phyloP scores from a whole-genome alignment of 2,888 invertebrate genomes.

The Melieria crassipennis region DNA sequence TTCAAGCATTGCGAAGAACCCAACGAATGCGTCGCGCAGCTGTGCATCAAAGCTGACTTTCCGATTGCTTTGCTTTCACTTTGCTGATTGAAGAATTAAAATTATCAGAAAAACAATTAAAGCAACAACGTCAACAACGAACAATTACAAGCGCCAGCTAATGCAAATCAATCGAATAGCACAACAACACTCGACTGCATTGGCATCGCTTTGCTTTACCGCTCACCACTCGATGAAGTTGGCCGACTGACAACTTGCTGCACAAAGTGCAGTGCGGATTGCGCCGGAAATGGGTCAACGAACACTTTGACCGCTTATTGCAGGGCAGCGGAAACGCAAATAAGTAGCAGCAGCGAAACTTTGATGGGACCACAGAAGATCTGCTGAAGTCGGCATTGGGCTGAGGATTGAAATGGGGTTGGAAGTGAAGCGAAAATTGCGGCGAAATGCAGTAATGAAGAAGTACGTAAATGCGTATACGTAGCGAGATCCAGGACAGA shows the following conservation, averaged over 20 bases:
- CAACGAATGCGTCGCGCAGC: neutral
- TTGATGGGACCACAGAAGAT: too few relatives aligned
- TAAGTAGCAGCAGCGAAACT: too few relatives aligned
- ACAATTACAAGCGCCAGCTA: neutral
- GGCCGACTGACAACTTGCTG: neutral
- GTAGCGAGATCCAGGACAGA: too few relatives aligned
- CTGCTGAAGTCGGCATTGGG: too few relatives aligned
- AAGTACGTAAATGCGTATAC: too few relatives aligned
- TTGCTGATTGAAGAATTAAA: conserved; percentile 28
- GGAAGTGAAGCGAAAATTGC: too few relatives aligned
- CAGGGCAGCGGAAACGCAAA: too few relatives aligned
- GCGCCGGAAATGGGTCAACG: conserved; percentile 35
- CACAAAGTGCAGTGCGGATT: conserved; percentile 7
- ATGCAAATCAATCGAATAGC: conserved; percentile 28
- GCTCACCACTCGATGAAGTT: neutral
- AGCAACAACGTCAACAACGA: neutral
- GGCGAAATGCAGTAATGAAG: too few relatives aligned
- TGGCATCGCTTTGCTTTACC: neutral
- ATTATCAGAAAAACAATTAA: neutral
- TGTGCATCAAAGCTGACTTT: neutral
- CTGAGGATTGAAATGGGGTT: too few relatives aligned
- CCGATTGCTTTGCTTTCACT: conserved; percentile 17
- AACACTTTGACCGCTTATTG: conserved; percentile 24
- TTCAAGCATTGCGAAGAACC: neutral
- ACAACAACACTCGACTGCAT: conserved; percentile 10